Evolutionary conservation across 2,888 invertebrate genomes (phyloP), one percentile per base, ranked within the genome.

Genomic region (Bimastos eiseni): DNA sequence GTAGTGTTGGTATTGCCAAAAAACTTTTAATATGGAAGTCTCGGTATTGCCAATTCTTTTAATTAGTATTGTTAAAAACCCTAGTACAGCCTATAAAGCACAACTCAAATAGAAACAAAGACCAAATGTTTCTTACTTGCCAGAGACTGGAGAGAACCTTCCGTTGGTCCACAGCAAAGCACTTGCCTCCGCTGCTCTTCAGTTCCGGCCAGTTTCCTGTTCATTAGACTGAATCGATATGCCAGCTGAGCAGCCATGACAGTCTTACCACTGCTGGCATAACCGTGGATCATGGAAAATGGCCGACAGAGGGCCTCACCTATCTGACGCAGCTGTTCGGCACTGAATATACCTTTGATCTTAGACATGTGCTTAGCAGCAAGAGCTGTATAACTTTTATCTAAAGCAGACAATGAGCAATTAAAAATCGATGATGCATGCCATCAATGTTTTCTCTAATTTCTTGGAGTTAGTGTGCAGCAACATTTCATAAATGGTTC

Each of bases 191-290:
- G 33, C 19, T 21, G 19, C 6, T 21, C 19, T 21, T n/a, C 36
- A 2, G 33, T 13, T 15, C 84, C 17, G 33, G 84, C 84, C 33
- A 33, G n/a, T 34, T 19, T 84, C 36, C 13, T 84, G 84, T 84
- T 84, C 34, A 84, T 84, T 21, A 36, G 84, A 84, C 34, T 36
- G 84, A 84, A 36, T 84, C 84, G 33, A 36, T 84, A 84, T n/a
- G 84, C 84, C 84, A 84, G 84, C 84, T 84, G 84, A 84, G 84
- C 84, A 2, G 84, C 84, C 84, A 84, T 36, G 21, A 84, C 4
- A 17, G 84, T 84, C 36, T 84, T 84, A 36, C 84, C 84, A 36
- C 84, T 84, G 34, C 84, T 84, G 33, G 84, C 34, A 36, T 84
- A 34, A 84, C 84, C 84, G 21, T 84, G 84, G 36, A 84, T 84